phyloP scores from a whole-genome alignment of 2,113 vertebrate genomes.

The Antidorcas marsupialis region DNA sequence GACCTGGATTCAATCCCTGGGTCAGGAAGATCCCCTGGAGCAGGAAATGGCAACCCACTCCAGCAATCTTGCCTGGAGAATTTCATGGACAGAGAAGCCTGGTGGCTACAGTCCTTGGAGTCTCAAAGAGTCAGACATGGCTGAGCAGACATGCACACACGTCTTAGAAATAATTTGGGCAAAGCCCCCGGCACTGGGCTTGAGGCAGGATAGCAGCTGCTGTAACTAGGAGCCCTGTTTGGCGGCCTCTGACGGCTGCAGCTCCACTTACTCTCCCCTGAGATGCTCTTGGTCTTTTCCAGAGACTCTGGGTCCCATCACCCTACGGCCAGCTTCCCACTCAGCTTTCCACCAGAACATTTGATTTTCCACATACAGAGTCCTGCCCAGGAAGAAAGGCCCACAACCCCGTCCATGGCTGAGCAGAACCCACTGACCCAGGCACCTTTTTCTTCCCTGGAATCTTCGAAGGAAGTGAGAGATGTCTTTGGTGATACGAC shows the following conservation, averaged over 20 bases:
- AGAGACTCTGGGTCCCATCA: not conserved
- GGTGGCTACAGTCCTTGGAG: not conserved
- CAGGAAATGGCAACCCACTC: not conserved
- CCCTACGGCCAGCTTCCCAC: not conserved
- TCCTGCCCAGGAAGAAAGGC: not conserved
- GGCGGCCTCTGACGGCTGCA: fast-evolving
- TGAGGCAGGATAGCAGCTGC: not conserved
- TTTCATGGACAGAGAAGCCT: not conserved
- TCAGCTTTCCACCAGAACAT: not conserved
- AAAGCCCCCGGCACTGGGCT: not conserved
- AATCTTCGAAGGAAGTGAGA: not conserved
- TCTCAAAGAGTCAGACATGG: not conserved
- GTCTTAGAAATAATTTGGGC: not conserved
- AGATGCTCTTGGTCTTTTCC: not conserved
- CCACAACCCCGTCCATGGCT: not conserved
- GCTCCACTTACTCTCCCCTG: not conserved
- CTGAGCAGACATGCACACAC: not conserved
- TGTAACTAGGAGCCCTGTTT: not conserved
- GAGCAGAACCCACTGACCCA: not conserved
- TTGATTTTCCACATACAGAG: not conserved
- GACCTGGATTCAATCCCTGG: not conserved
- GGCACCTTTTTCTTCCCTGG: not conserved
- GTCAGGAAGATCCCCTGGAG: not conserved
- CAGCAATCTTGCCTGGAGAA: not conserved
- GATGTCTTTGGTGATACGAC: not conserved